Conservation (phyloP, 2,113 vertebrate species). For the Propithecus coquereli region DNA sequence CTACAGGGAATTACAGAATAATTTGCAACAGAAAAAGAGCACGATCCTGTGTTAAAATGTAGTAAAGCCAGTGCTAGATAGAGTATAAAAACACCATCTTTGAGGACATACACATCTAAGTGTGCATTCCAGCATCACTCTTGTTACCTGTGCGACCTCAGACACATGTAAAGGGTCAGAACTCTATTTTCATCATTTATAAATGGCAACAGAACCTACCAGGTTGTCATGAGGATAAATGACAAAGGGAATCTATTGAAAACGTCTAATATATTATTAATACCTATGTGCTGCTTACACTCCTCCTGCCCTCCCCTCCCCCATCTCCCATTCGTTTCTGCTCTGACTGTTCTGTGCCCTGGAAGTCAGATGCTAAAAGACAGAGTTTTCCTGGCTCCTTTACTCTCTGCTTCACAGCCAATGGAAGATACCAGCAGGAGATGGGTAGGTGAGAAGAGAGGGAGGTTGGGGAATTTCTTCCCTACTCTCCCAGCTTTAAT, state of each 20-base stretch:
- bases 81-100: background rate
- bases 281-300: background rate
- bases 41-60: background rate
- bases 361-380: background rate
- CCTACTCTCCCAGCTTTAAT: background rate
- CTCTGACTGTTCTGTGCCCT: background rate
- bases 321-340: background rate
- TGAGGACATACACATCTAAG: no score
- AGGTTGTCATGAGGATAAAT: background rate
- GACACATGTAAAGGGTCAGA: background rate
- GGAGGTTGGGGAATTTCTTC: background rate
- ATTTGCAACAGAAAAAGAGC: background rate
- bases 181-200: background rate
- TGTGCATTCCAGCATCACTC: background rate
- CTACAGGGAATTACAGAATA: background rate
- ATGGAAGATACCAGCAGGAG: background rate
- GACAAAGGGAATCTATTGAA: background rate
- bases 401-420: background rate
- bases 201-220: background rate
- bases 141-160: background rate
- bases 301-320: background rate
- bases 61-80: background rate
- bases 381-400: background rate
- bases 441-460: accelerated
- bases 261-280: background rate